Evolutionary conservation across 2,888 invertebrate species (phyloP), one percentile per base, ranked within the genome.

Genomic region (Rhorus exstirpatorius): DNA sequence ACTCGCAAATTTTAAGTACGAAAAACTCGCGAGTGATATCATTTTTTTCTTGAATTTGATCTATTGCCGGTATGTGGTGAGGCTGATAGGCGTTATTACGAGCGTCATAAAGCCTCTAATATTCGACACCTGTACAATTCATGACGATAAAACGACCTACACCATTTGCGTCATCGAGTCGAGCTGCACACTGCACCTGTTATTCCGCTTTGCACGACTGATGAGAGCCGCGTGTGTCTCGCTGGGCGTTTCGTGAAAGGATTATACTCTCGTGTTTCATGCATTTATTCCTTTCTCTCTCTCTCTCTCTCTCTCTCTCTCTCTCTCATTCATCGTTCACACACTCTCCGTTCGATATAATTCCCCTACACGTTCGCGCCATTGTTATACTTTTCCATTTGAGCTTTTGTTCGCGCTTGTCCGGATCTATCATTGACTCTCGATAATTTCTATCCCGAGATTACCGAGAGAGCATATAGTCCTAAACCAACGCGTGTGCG

Each of bases 161-260:
- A 61, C 41, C 41, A 41, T 24, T 81, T 81, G 70, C 77, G 77
- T 83, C 83, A 83, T 71, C 31, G 53, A 35, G 14, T 61, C 38
- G 65, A 72, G 72, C 46, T 8, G 72, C 46, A 12, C 26, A 58
- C 65, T 79, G 83, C 83, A 83, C 83, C 83, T 83, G 83, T 74
- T 83, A 68, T 70, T 53, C 31, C 58, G 8, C 61, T n/a, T 38
- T 61, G n/a, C 21, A 46, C 49, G 60, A 60, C 38, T 46, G 46
- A 61, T 49, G 72, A 19, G 61, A 61, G 60, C 38, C 38, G 60
- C 38, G 60, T 14, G 6, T 26, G n/a, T 31, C 53, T 35, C 55
- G 24, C 44, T 26, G 46, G 58, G 24, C 76, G 41, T 63, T n/a
- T n/a, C n/a, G 35, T 38, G 41, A 67, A 67, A 53, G 68, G 53